Evolutionary conservation across 2,113 vertebrate genomes (phyloP).

Genomic region (Ochotona princeps): DNA sequence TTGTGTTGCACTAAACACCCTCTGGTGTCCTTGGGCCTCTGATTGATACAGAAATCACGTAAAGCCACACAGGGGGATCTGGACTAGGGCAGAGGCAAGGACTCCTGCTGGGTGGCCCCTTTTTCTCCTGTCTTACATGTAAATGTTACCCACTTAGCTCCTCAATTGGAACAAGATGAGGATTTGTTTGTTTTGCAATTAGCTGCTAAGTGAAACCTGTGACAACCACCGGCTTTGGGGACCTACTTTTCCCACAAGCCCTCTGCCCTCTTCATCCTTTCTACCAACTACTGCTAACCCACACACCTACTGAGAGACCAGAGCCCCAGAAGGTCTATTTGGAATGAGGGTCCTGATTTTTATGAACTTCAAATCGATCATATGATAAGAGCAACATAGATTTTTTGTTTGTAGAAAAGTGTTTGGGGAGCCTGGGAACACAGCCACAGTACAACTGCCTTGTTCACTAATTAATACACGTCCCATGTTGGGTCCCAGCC

Average conservation of each 20-base stretch:
- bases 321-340: not conserved
- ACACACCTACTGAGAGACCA: not conserved
- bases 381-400: not conserved
- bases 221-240: not conserved
- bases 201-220: slow-evolving; percentile 11
- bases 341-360: not conserved
- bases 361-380: not conserved
- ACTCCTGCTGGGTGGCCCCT: not conserved
- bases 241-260: not conserved
- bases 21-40: not conserved
- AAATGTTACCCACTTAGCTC: slow-evolving; percentile 39
- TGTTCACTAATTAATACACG: slow-evolving; percentile 33
- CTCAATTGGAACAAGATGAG: slow-evolving; percentile 58
- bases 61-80: not conserved
- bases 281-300: not conserved
- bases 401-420: slow-evolving; percentile 43
- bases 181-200: slow-evolving; percentile 58
- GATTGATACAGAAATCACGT: not conserved
- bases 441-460: not conserved
- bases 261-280: not conserved
- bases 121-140: slow-evolving; percentile 33
- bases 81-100: not conserved
- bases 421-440: not conserved
- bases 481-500: not conserved
- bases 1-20: not conserved